Base-by-base conservation (phyloP, 2,113 vertebrate genomes). In the Uropsilus gracilis region DNA sequence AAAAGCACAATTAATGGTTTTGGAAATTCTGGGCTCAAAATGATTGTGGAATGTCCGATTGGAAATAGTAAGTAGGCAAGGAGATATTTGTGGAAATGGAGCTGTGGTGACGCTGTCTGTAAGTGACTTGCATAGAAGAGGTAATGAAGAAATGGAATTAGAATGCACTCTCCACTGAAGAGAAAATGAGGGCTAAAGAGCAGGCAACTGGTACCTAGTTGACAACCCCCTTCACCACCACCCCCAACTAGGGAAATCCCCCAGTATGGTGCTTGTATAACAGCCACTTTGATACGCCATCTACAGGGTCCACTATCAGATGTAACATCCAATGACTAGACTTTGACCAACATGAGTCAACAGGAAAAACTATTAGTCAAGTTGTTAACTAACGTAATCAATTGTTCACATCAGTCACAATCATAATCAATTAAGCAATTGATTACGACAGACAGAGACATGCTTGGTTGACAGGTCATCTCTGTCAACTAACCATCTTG, bases 291-390 rank as follows among this genome's bases (percentile, higher is more conserved):
- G 14, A 48, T 24, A 30, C 73, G 55, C 50, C 50, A 64, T 8
- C 63, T 39, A 89, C 24, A 89, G 42, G 50, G 34, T 71, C 44
- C 32, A 42, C 22, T 37, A 55, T 46, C 53, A 59, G 68, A 66
- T 22, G n/a, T 76, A 50, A 64, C 9, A 6, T 20, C 24, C 34
- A 89, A 14, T 44, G 14, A 87, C 71, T 63, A 55, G 84, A 76
- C 76, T 55, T 50, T 42, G 42, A 66, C 34, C 69, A 80, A 55
- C 24, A 5, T 76, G 72, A 84, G 46, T 73, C 81, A 84, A 66
- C 6, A 64, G 87, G 64, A 91, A 87, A 37, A 55, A 44, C 26
- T 55, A 83, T 68, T 34, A 89, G 68, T 37, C 89, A 86, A 93
- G 84, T 64, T 39, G 94, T 81, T 90, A 72, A 46, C 24, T 81